Evolutionary conservation across 2,797 vertebrate species (phyloP).

Genomic region (Hafferia zeledoni): DNA sequence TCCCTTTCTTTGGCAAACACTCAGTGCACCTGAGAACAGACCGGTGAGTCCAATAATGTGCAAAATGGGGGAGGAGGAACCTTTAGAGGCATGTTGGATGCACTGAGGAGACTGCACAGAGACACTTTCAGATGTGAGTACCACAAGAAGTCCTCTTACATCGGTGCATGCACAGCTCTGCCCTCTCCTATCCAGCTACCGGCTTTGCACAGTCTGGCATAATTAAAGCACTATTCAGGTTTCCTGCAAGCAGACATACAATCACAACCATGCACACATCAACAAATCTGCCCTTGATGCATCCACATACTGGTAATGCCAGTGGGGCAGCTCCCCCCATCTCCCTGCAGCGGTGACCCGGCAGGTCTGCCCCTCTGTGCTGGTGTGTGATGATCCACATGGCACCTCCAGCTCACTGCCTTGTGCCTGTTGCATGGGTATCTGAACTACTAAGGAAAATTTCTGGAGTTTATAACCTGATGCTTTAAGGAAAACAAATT

Average conservation of each 20-base stretch:
- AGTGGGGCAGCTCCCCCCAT: accelerated
- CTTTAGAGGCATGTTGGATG: neutral
- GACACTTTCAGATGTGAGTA: accelerated
- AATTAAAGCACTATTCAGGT: accelerated
- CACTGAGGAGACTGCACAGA: neutral
- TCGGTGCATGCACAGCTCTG: neutral
- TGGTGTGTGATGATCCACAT: accelerated
- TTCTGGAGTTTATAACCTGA: neutral
- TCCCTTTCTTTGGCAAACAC: neutral
- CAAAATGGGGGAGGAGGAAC: neutral
- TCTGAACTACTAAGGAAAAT: neutral
- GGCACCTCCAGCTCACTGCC: neutral
- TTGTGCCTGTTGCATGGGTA: neutral
- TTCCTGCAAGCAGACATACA: neutral
- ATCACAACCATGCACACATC: neutral
- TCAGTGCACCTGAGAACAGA: neutral
- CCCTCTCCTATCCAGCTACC: neutral
- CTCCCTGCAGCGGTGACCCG: accelerated
- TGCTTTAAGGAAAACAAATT: neutral
- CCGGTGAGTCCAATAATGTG: neutral
- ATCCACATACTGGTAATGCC: accelerated
- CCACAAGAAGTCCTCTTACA: neutral
- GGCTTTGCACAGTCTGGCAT: neutral
- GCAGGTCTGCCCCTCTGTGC: neutral
- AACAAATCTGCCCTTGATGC: neutral